phyloP scores from a whole-genome alignment of 2,797 vertebrate genomes.

The Chiroxiphia lanceolata region DNA sequence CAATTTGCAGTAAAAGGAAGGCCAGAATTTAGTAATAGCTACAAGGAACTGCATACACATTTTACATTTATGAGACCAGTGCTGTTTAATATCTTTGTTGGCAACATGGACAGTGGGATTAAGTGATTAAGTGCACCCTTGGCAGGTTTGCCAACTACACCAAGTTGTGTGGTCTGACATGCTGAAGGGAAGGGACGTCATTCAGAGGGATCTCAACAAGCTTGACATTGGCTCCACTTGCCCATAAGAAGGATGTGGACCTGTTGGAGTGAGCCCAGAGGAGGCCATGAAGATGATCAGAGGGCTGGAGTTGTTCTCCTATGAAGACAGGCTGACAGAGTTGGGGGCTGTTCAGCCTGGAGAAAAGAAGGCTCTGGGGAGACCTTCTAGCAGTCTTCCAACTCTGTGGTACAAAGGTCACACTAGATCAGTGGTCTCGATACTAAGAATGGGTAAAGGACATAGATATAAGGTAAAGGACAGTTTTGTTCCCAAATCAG shows the following conservation, averaged over 20 bases:
- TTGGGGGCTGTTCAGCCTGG: neutral
- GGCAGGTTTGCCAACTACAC: neutral
- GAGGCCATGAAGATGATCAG: neutral
- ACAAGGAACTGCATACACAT: neutral
- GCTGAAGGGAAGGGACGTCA: neutral
- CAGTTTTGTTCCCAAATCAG: neutral
- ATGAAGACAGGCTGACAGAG: neutral
- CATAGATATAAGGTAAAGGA: neutral
- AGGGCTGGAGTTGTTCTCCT: neutral
- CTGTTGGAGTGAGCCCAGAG: neutral
- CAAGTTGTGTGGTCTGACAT: rapidly evolving
- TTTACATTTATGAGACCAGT: neutral
- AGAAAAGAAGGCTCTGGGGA: neutral
- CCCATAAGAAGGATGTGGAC: neutral
- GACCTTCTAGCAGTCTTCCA: neutral
- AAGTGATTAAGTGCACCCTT: neutral
- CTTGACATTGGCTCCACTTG: neutral
- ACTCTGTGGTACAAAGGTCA: neutral
- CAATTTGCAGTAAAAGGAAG: neutral
- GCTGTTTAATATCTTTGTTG: neutral
- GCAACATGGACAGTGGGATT: no score
- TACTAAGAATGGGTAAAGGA: neutral
- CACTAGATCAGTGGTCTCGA: neutral
- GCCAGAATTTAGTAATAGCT: neutral
- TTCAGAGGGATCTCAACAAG: neutral